Evolutionary conservation across 1,140 invertebrate genomes (phyloP).

Genomic region (Drosophila willistoni): DNA sequence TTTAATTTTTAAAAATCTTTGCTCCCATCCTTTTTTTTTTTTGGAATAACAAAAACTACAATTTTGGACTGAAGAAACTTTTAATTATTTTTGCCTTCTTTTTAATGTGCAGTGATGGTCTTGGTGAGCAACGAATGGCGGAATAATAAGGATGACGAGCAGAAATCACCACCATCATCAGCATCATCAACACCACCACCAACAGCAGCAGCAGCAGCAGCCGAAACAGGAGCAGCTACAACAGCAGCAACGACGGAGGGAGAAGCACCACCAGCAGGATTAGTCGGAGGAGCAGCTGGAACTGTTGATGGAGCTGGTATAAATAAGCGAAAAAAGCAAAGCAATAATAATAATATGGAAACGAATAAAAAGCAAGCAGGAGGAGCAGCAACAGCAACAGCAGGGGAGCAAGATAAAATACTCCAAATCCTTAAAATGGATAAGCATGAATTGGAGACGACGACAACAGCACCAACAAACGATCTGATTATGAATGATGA

Average conservation of each 20-base stretch:
- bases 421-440: constrained; percentile 39
- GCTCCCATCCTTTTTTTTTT: neutral
- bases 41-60: neutral
- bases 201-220: constrained; percentile 17
- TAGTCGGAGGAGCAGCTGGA: constrained; percentile 15
- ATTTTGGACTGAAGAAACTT: constrained; percentile 18
- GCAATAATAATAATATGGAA: constrained; percentile 56
- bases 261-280: neutral
- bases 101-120: constrained; percentile 59
- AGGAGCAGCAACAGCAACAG: neutral
- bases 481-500: constrained; percentile 25
- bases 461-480: constrained; percentile 28
- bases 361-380: constrained; percentile 41
- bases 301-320: constrained; percentile 15
- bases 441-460: constrained; percentile 55
- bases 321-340: constrained; percentile 33
- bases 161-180: constrained; percentile 27
- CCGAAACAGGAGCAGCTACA: neutral
- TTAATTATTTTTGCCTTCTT: neutral
- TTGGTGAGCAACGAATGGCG: constrained; percentile 69
- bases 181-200: neutral
- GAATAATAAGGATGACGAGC: constrained; percentile 60
- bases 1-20: constrained; percentile 1
- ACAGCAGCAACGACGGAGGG: constrained; percentile 17
- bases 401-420: constrained; percentile 39